Conservation (phyloP, 2,797 vertebrate genomes). For the Streptopelia turtur region DNA sequence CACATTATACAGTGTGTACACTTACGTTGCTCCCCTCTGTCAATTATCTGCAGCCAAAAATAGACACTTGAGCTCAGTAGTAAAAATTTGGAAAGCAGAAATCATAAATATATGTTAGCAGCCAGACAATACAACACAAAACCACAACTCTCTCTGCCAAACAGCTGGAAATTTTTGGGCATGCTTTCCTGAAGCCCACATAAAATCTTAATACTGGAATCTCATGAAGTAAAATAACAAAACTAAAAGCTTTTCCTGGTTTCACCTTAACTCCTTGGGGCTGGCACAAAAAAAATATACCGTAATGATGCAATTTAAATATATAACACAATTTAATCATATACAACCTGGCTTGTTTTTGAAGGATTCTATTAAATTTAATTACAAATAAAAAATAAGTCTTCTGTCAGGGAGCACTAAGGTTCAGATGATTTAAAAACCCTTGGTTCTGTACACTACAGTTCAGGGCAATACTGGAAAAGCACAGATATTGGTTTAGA, state of each 20-base stretch:
- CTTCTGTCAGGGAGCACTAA: not conserved
- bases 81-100: not conserved
- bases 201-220: not conserved
- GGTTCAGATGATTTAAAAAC: not conserved
- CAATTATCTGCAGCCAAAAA: not conserved
- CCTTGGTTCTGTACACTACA: not conserved
- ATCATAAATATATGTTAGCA: not conserved
- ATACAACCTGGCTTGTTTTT: fast-evolving
- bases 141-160: not conserved
- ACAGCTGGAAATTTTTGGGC: not conserved
- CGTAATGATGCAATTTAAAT: not conserved
- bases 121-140: not conserved
- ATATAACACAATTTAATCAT: not conserved
- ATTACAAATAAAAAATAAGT: not conserved
- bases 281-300: not conserved
- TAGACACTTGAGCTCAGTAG: not conserved
- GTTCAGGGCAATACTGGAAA: not conserved
- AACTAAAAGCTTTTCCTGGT: not conserved
- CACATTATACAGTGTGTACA: not conserved
- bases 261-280: not conserved
- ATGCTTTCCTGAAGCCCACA: not conserved
- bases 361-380: not conserved
- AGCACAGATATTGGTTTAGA: conserved; percentile 13
- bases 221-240: not conserved
- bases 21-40: fast-evolving